Conservation (phyloP, 2,797 vertebrate genomes). For the Sorex maritimensis region DNA sequence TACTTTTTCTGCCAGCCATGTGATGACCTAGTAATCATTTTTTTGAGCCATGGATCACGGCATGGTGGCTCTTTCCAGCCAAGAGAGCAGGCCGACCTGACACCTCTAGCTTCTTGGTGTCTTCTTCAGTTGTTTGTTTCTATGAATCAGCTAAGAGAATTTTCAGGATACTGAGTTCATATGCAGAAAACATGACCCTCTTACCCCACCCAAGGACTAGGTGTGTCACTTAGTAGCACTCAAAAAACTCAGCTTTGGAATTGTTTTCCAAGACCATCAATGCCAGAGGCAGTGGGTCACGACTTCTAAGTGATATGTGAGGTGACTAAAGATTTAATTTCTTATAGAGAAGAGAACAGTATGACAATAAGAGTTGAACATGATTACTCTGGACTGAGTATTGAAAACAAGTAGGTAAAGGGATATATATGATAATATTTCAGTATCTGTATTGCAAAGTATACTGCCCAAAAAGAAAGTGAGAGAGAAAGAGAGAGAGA, state of each 20-base stretch:
- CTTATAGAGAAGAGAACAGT: background rate
- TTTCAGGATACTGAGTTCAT: background rate
- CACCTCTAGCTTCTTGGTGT: background rate
- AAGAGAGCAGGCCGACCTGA: background rate
- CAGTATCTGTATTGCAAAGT: too few species aligned
- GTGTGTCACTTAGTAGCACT: slow-evolving; percentile 21
- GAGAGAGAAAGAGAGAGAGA: too few species aligned
- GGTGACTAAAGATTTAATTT: background rate
- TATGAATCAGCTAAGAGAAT: slow-evolving; percentile 39
- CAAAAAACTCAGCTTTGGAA: background rate
- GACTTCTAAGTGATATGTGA: background rate
- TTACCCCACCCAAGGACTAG: background rate
- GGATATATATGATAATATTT: too few species aligned
- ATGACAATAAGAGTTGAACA: too few species aligned
- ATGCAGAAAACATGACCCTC: slow-evolving; percentile 40
- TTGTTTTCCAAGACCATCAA: slow-evolving; percentile 25
- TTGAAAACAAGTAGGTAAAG: too few species aligned
- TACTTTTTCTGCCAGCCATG: too few species aligned
- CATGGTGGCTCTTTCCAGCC: background rate
- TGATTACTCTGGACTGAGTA: too few species aligned
- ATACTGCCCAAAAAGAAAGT: too few species aligned
- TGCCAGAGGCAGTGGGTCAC: background rate
- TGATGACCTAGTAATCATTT: too few species aligned
- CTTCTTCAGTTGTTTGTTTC: slow-evolving; percentile 10
- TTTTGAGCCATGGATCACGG: background rate